Evolutionary conservation across 1,140 invertebrate genomes (phyloP).

Genomic region (Mya arenaria): DNA sequence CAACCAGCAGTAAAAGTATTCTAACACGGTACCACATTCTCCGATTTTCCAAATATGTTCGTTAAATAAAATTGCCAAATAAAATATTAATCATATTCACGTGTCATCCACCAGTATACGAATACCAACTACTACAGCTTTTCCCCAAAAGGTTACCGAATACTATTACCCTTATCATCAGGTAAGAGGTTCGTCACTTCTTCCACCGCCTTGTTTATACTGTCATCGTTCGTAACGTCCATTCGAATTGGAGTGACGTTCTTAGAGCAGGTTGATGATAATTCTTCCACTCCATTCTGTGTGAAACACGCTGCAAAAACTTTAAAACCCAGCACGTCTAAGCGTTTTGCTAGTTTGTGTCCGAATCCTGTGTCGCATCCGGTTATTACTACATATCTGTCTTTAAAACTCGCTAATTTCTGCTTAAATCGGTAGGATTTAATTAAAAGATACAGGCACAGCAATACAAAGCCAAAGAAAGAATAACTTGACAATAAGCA

Average conservation of each 20-base stretch:
- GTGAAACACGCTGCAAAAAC: constrained; percentile 81
- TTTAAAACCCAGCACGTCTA: constrained; percentile 78
- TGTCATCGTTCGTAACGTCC: constrained; percentile 56
- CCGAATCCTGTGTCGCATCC: constrained; percentile 83
- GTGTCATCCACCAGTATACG: background rate
- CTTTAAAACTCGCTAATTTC: too few species aligned
- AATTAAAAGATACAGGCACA: too few species aligned
- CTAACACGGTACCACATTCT: background rate
- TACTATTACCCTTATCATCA: constrained; percentile 63
- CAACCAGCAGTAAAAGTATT: background rate
- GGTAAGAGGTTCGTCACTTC: constrained; percentile 10
- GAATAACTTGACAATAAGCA: too few species aligned
- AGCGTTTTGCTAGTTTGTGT: constrained; percentile 72
- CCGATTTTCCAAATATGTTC: background rate
- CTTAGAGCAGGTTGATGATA: constrained; percentile 12
- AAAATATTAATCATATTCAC: background rate
- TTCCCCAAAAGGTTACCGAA: constrained; percentile 81
- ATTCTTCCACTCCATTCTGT: constrained; percentile 37
- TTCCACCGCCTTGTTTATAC: constrained; percentile 30
- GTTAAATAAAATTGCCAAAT: background rate
- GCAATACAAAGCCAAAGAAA: too few species aligned
- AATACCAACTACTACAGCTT: constrained; percentile 34
- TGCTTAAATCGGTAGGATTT: too few species aligned
- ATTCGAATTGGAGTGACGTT: constrained; percentile 40
- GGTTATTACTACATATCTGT: constrained; percentile 77